These are phyloP conservation scores for Diacarnus erythraeanus DNA, from an alignment of 37 sponge, comb jelly and placozoan species.

Conservation along the genomic window DNA sequence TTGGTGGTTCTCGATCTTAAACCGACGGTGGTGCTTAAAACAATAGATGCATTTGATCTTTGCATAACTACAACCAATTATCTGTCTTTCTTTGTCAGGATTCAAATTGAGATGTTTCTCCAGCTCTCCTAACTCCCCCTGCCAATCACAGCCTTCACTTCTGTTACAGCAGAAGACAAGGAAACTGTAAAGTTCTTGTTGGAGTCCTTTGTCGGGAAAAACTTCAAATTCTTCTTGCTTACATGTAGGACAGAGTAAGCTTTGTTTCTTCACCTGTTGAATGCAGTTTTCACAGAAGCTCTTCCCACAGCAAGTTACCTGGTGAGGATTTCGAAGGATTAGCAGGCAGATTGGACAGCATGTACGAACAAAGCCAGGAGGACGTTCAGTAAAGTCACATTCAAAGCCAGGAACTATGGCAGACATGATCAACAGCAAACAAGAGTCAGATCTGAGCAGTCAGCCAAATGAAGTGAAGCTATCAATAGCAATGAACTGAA, in stretches of 20 bases:
- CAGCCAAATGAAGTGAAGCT: too few species aligned
- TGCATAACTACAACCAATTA: constrained; percentile 14
- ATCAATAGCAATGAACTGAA: too few species aligned
- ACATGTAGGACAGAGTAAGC: constrained; percentile 26
- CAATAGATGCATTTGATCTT: constrained; percentile 17
- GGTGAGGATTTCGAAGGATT: constrained; percentile 31
- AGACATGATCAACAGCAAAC: too few species aligned
- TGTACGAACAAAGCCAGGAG: not conserved
- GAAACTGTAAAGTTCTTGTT: constrained; percentile 4
- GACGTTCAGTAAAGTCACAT: not conserved
- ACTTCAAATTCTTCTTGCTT: constrained; percentile 1
- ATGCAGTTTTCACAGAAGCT: constrained; percentile 34
- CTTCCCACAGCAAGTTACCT: constrained; percentile 38
- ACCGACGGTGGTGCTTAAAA: not conserved
- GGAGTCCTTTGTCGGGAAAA: constrained; percentile 13
- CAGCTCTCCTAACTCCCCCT: constrained; percentile 21
- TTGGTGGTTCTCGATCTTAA: constrained; percentile 4
- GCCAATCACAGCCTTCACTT: constrained; percentile 38
- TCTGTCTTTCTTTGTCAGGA: not conserved
- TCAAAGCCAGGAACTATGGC: constrained; percentile 6
- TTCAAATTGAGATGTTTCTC: constrained; percentile 14
- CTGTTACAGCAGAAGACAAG: constrained; percentile 8
- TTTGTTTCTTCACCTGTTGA: not conserved
- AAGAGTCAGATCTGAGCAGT: too few species aligned
- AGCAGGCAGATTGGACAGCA: constrained; percentile 35